Percentiles rank a stretch among this genome's conserved stretches.
Evolutionary conservation across 2,113 vertebrate species (phyloP).

Genomic region (Sebastes schlegelii): DNA sequence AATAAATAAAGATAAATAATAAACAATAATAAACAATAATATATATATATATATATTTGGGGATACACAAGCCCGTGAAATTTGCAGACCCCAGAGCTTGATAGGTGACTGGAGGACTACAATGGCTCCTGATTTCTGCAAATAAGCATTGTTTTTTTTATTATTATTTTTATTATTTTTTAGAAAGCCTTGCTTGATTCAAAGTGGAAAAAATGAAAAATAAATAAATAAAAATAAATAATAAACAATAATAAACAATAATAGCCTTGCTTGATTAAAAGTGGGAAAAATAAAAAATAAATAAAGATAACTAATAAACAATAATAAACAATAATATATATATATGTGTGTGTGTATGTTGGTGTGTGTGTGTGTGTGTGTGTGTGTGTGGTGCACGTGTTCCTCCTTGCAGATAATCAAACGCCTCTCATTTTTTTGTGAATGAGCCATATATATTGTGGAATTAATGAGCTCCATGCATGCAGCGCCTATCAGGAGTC

Average conservation of each 20-base stretch:
- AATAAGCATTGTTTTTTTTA: background rate
- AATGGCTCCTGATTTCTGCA: constrained; percentile 14
- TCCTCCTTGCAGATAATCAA: constrained; percentile 13
- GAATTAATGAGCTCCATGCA: constrained; percentile 15
- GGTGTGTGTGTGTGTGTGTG: background rate
- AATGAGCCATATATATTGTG: constrained; percentile 29
- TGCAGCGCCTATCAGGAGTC: constrained; percentile 41
- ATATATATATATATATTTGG: constrained; percentile 31
- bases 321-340: background rate
- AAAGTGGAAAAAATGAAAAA: background rate
- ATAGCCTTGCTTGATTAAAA: no score
- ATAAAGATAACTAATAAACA: no score
- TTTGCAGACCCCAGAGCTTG: constrained; percentile 43
- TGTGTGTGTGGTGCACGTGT: background rate
- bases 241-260: no score
- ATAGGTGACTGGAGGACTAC: background rate
- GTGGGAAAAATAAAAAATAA: no score
- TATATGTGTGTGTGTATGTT: background rate
- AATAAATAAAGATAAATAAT: no score
- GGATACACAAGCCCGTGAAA: constrained; percentile 47
- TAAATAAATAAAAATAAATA: no score
- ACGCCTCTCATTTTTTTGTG: constrained; percentile 40
- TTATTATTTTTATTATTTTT: background rate
- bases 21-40: no score
- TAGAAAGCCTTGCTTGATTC: background rate